Conservation (phyloP, 2,797 vertebrate species). For the Peromyscus melanophrys region DNA sequence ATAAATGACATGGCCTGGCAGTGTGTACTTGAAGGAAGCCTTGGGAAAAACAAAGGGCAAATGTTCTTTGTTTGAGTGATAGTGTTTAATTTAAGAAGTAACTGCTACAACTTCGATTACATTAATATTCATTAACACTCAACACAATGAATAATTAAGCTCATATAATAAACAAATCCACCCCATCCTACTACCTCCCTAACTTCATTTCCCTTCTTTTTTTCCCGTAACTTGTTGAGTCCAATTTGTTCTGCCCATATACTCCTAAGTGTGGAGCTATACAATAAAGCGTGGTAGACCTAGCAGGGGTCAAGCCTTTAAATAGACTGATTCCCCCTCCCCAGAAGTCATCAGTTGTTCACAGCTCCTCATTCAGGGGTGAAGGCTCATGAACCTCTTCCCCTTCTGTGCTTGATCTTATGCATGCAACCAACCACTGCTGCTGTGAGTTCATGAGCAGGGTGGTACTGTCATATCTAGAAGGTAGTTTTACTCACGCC, state of each 20-base stretch:
- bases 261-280: not conserved
- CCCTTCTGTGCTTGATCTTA: not conserved
- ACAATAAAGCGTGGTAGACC: not conserved
- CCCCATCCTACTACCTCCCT: not conserved
- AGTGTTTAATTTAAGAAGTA: constrained; percentile 53
- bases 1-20: constrained; percentile 56
- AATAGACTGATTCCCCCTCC: not conserved
- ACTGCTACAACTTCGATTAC: not conserved
- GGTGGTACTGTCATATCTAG: too few species aligned
- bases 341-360: not conserved
- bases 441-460: not conserved
- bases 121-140: constrained; percentile 56
- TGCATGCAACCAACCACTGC: not conserved
- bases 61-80: constrained; percentile 47
- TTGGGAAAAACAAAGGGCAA: not conserved
- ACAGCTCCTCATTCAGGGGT: too few species aligned
- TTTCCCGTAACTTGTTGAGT: not conserved
- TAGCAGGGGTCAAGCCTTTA: not conserved
- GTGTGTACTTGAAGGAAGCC: not conserved
- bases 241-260: not conserved
- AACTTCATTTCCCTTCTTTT: too few species aligned
- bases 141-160: constrained; percentile 41
- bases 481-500: not conserved
- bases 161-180: not conserved
- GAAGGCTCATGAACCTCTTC: not conserved